These are phyloP conservation scores for Caenorhabditis angaria DNA, from an alignment of 2,888 invertebrate genomes.

Conservation along the genomic window DNA sequence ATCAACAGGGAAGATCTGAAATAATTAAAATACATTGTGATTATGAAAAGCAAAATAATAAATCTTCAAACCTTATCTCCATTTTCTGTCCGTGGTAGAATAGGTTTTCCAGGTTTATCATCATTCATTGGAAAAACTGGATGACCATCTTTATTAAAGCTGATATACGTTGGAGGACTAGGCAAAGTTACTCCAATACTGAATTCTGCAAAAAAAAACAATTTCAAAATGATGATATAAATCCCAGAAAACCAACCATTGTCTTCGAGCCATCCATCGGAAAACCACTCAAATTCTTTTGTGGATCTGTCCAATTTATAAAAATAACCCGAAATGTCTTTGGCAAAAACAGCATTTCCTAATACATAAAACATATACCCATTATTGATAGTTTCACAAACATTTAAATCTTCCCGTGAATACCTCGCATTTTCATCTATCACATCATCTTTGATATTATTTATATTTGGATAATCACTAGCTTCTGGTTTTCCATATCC, in stretches of 20 bases:
- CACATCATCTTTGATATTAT: not conserved
- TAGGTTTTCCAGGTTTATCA: conserved; percentile 20
- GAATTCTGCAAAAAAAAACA: conserved; percentile 20
- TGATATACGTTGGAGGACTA: conserved; percentile 25
- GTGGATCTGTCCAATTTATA: conserved; percentile 29
- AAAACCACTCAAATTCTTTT: conserved; percentile 30
- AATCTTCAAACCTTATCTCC: conserved; percentile 19
- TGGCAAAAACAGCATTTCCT: conserved; percentile 23
- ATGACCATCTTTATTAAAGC: conserved; percentile 22
- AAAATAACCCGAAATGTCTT: conserved; percentile 37
- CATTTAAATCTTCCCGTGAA: conserved; percentile 21
- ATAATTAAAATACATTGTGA: not conserved
- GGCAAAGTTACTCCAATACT: conserved; percentile 20
- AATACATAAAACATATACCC: conserved; percentile 31
- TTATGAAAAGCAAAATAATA: not conserved
- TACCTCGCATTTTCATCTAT: conserved; percentile 14
- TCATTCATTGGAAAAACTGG: conserved; percentile 33
- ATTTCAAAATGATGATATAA: conserved; percentile 5
- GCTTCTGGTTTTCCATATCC: conserved; percentile 32
- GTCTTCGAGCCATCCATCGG: conserved; percentile 32
- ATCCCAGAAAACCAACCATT: conserved; percentile 24
- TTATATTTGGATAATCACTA: conserved; percentile 23
- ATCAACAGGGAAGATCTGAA: conserved; percentile 35
- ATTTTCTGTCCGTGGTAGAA: conserved; percentile 26
- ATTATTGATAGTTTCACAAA: conserved; percentile 23